Evolutionary conservation across 2,797 vertebrate genomes (phyloP), one percentile per base, ranked within the genome.

Genomic region (Trematomus bernacchii): DNA sequence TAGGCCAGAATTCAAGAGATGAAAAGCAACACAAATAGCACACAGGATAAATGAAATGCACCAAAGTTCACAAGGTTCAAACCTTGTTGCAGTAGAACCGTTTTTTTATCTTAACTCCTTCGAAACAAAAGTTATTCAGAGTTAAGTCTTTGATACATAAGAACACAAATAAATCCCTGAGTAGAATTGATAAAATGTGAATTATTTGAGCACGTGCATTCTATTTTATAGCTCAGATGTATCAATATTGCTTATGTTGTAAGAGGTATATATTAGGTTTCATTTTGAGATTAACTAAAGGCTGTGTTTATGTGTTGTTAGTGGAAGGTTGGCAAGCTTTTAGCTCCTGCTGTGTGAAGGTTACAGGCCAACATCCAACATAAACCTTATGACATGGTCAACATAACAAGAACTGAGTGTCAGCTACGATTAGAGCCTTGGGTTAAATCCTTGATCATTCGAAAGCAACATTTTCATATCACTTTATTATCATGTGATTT

Each of bases 1-100:
- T 92, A 91, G 89, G 91, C 70, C 89, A 91, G 82, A 77, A 89
- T 91, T 83, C 73, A 76, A 85, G 71, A 85, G 87, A 91, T 83
- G 86, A 89, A 91, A 85, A 87, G 57, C 75, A 55, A 67, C 80
- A 87, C 65, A 88, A 92, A 89, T 87, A 90, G 69, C 76, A 84
- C 61, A 64, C n/a, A 0, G 50, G 72, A 85, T 85, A 85, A 89
- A 89, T 91, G 60, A 89, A 90, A 91, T 81, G 67, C 71, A 82
- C 55, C 61, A 64, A 85, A 89, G 84, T 89, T 89, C 81, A 87
- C 16, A 75, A 43, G 77, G 86, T 91, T 90, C 76, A 88, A 85
- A 66, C 50, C 40, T 58, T 72, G 79, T 71, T 71, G 50, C 37
- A 54, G 72, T 18, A 73, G 48, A 79, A 66, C 64, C 21, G 57